Evolutionary conservation across 2,113 vertebrate species (phyloP).

Genomic region (Thalassoma bifasciatum): DNA sequence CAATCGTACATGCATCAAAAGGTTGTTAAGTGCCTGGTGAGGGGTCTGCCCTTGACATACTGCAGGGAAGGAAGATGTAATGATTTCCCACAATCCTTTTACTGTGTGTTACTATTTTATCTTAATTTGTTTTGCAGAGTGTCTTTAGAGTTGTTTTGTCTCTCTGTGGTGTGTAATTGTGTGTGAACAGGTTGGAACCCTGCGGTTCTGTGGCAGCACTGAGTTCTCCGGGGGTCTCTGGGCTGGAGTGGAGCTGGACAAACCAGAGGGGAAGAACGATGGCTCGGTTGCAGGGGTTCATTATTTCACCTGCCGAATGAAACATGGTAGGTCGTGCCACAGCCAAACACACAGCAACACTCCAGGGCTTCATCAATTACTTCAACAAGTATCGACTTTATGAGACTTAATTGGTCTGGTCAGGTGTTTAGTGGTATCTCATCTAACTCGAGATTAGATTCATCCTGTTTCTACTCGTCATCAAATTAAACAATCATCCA

Average conservation of each 20-base stretch:
- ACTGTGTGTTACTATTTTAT: background rate
- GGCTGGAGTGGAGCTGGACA: constrained; percentile 95
- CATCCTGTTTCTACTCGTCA: constrained; percentile 1
- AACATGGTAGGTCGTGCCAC: constrained; percentile 84
- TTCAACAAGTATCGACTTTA: background rate
- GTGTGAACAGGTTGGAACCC: constrained; percentile 86
- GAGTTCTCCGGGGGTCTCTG: constrained; percentile 96
- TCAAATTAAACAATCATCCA: background rate
- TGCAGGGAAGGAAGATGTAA: constrained; percentile 19
- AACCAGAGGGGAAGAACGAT: constrained; percentile 95
- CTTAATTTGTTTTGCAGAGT: background rate
- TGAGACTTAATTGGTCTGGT: background rate
- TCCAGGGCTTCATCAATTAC: background rate
- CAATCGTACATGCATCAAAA: constrained; percentile 34
- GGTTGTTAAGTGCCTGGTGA: constrained; percentile 14
- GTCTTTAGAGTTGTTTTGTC: constrained; percentile 3
- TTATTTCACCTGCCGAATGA: constrained; percentile 92
- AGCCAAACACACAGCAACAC: constrained; percentile 6
- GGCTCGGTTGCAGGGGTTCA: constrained; percentile 93
- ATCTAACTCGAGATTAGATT: background rate
- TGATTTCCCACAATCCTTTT: constrained; percentile 14
- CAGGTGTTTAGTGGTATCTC: constrained; percentile 10
- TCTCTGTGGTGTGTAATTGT: background rate
- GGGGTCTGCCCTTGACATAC: constrained; percentile 11
- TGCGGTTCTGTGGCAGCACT: constrained; percentile 92